phyloP scores from a whole-genome alignment of 2,113 vertebrate genomes.

The Coptodon bakossiorum region DNA sequence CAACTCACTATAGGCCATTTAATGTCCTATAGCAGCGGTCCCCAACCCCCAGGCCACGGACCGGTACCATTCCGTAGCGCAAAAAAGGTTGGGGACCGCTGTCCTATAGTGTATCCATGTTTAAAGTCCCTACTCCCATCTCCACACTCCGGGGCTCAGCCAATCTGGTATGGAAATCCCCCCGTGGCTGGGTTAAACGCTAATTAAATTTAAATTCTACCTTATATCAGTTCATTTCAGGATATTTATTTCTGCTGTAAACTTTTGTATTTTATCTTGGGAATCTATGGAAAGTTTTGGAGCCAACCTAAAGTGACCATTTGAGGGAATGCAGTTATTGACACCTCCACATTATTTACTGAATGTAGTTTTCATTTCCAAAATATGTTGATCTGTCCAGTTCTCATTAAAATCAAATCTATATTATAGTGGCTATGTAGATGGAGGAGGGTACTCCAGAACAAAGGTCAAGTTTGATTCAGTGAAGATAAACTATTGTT shows the following conservation, averaged over 20 bases:
- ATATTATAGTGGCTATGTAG: background rate
- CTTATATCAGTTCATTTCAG: background rate
- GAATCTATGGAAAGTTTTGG: background rate
- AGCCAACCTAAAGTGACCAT: background rate
- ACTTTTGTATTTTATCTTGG: background rate
- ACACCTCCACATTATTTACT: background rate
- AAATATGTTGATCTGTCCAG: background rate
- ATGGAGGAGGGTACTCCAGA: background rate
- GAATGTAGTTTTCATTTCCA: background rate
- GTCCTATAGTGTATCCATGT: background rate
- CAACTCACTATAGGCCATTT: background rate
- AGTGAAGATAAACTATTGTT: conserved; percentile 3
- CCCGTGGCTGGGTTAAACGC: accelerated
- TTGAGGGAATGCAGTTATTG: background rate
- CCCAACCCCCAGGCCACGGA: accelerated
- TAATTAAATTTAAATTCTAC: background rate
- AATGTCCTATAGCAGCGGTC: background rate
- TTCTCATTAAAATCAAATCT: background rate
- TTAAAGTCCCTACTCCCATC: background rate
- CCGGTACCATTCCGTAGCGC: accelerated
- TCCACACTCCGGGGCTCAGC: background rate
- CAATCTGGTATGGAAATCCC: background rate
- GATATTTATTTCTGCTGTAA: background rate
- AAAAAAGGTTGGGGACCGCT: background rate
- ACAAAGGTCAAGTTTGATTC: conserved; percentile 18